Evolutionary conservation across 2,888 invertebrate species (phyloP).

Genomic region (Strigamia crassipes): DNA sequence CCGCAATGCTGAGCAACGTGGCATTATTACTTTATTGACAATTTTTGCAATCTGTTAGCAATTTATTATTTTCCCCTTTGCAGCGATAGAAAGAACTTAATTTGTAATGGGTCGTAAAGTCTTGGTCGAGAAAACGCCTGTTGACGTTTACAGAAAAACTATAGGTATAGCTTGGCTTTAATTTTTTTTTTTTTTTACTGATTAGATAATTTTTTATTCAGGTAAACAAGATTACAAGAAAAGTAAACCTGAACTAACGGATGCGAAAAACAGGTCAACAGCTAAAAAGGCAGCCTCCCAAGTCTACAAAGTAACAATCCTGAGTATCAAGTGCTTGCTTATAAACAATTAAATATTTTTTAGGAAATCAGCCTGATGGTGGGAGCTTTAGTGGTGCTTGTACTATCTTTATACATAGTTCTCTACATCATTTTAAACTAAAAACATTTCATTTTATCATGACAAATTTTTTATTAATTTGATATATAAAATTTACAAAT

Average conservation of each 20-base stretch:
- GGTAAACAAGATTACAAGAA: slow-evolving; percentile 19
- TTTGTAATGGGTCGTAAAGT: neutral
- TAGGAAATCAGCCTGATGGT: slow-evolving; percentile 3
- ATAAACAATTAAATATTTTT: neutral
- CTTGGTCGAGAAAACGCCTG: neutral
- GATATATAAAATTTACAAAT: neutral
- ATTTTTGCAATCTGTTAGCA: too few relatives aligned
- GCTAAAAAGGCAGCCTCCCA: neutral
- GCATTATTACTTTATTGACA: neutral
- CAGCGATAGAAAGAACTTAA: neutral
- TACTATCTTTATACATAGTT: neutral
- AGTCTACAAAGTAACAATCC: neutral
- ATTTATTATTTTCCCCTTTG: neutral
- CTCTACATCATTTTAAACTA: neutral
- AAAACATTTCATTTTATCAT: neutral
- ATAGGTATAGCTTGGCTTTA: neutral
- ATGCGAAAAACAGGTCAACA: neutral
- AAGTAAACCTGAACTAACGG: slow-evolving; percentile 6
- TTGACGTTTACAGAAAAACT: neutral
- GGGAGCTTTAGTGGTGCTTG: neutral
- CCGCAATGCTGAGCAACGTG: neutral
- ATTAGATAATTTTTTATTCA: neutral
- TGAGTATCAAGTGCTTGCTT: neutral
- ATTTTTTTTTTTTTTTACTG: neutral
- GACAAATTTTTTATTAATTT: neutral